phyloP scores from a whole-genome alignment of 2,113 vertebrate genomes.

The Artemisiospiza belli region DNA sequence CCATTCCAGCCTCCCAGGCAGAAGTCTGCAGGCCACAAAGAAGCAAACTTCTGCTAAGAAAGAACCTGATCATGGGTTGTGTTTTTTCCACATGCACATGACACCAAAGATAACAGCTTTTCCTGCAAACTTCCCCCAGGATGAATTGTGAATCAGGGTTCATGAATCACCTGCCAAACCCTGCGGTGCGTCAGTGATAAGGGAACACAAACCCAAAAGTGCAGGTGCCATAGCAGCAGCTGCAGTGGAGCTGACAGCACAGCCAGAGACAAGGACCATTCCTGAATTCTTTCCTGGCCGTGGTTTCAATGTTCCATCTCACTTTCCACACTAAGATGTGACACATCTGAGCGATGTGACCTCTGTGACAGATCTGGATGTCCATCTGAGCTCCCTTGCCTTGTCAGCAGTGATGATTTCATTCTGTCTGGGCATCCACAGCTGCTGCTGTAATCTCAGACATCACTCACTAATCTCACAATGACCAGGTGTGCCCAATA shows the following conservation, averaged over 20 bases:
- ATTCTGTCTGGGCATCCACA: neutral
- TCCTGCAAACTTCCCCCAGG: neutral
- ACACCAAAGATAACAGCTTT: neutral
- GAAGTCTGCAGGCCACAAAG: neutral
- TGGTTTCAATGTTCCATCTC: rapidly evolving
- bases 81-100: rapidly evolving
- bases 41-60: neutral
- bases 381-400: neutral
- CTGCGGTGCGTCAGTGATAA: neutral
- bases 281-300: neutral
- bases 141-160: neutral
- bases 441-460: neutral
- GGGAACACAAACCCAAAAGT: neutral
- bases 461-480: neutral
- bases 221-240: neutral
- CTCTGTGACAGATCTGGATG: neutral
- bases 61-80: neutral
- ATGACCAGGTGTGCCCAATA: neutral
- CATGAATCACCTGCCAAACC: conserved; percentile 29
- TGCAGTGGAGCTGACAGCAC: neutral
- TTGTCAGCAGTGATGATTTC: neutral
- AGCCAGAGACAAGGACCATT: neutral
- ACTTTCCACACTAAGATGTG: neutral
- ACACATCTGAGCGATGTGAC: neutral
- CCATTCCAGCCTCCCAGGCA: neutral